Percentiles rank a stretch among this genome's conserved stretches.
Conservation (phyloP, 2,113 vertebrate genomes). For the Boulengerochromis microlepis region DNA sequence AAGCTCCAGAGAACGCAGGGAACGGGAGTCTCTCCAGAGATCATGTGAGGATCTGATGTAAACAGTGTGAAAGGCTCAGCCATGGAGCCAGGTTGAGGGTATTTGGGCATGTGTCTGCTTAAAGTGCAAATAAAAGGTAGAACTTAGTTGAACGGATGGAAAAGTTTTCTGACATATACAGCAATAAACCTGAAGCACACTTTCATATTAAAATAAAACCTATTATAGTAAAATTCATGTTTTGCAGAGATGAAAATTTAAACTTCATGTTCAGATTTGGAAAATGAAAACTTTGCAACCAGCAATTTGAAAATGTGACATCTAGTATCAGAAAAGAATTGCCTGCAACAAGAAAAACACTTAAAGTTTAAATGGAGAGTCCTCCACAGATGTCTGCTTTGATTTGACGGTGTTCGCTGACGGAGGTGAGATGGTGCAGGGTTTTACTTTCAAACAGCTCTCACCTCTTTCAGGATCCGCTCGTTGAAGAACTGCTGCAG, state of each 20-base stretch:
- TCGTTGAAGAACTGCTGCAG: conserved; percentile 99
- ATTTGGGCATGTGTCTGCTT: neutral
- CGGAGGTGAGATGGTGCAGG: neutral
- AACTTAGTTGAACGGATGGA: neutral
- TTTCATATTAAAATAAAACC: neutral
- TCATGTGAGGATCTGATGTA: neutral
- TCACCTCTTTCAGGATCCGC: conserved; percentile 97
- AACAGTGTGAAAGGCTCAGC: neutral
- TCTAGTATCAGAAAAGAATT: neutral
- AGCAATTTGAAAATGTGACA: neutral
- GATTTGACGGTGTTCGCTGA: neutral
- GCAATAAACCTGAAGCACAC: neutral
- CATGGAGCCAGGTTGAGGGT: neutral
- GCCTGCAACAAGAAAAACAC: neutral
- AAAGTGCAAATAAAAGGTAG: neutral
- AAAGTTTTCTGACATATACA: neutral
- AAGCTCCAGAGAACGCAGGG: neutral
- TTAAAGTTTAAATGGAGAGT: neutral
- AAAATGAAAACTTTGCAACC: neutral
- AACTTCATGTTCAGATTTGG: neutral
- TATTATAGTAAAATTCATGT: neutral
- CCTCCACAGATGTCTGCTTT: neutral
- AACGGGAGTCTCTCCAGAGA: neutral
- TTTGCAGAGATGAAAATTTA: neutral
- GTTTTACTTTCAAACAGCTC: neutral